phyloP scores from a whole-genome alignment of 2,113 vertebrate species.

The Psammodynastes pulverulentus region DNA sequence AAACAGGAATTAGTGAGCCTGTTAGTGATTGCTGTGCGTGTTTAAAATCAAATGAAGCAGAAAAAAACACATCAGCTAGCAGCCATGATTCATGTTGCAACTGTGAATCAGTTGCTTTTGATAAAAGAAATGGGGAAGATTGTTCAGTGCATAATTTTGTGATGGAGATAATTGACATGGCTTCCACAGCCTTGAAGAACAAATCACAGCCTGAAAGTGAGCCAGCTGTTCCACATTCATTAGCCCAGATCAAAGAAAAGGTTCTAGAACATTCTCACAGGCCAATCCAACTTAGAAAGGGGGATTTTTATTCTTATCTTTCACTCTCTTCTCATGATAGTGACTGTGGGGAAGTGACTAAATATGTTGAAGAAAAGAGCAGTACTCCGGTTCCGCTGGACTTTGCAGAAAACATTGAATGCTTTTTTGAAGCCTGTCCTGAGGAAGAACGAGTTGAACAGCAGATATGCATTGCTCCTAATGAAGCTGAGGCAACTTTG shows the following conservation, averaged over 20 bases:
- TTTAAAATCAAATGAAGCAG: constrained; percentile 62
- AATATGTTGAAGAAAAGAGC: constrained; percentile 81
- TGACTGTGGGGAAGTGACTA: constrained; percentile 94
- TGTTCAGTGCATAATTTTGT: constrained; percentile 87
- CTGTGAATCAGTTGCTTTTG: constrained; percentile 64
- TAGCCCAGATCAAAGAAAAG: constrained; percentile 89
- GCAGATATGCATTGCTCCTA: constrained; percentile 69
- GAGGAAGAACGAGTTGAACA: constrained; percentile 81
- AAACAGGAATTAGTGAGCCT: constrained; percentile 32
- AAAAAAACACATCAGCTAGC: constrained; percentile 51
- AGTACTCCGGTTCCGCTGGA: constrained; percentile 74
- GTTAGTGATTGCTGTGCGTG: constrained; percentile 43
- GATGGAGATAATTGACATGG: constrained; percentile 92
- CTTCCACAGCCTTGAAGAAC: constrained; percentile 85
- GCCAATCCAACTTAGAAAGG: constrained; percentile 86
- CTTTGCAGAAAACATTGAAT: constrained; percentile 79
- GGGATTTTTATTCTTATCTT: constrained; percentile 97
- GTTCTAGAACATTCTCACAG: constrained; percentile 92
- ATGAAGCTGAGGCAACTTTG: constrained; percentile 53
- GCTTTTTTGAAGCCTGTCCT: constrained; percentile 84
- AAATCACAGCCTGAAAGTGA: constrained; percentile 79
- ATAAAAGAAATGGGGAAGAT: constrained; percentile 73
- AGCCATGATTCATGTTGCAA: constrained; percentile 69
- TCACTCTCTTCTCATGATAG: constrained; percentile 98
- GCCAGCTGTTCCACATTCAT: constrained; percentile 70